Percentiles rank a stretch among this genome's conserved stretches.
These are phyloP conservation scores for Grallaria varia DNA, from an alignment of 2,113 vertebrate genomes.

Conservation along the genomic window DNA sequence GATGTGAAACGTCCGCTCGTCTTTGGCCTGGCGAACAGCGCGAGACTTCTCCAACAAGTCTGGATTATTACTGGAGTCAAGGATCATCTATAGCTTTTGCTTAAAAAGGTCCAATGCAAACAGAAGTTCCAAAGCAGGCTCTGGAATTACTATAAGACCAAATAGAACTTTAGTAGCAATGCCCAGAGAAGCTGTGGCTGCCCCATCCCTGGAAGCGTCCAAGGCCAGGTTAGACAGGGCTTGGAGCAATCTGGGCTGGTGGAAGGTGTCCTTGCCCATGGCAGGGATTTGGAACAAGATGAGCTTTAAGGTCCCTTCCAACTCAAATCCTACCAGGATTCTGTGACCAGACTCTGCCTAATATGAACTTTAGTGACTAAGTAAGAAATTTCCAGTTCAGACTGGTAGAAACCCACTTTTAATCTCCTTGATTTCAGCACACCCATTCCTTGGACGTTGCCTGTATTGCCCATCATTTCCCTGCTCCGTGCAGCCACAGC, in stretches of 20 bases:
- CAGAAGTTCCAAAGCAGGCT: neutral
- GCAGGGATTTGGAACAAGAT: neutral
- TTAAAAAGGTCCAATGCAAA: neutral
- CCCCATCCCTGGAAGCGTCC: neutral
- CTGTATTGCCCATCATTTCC: neutral
- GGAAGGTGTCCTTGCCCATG: neutral
- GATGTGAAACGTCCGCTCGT: constrained; percentile 95
- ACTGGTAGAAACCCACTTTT: neutral
- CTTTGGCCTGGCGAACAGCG: constrained; percentile 96
- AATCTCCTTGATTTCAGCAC: neutral
- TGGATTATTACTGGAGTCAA: constrained; percentile 75
- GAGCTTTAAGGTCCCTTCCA: neutral
- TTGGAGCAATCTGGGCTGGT: neutral
- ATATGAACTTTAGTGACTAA: neutral
- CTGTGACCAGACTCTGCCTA: no score
- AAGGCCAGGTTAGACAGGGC: neutral
- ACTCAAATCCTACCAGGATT: neutral
- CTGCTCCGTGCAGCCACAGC: neutral
- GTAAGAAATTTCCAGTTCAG: neutral
- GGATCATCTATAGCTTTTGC: neutral
- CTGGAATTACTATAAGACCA: neutral
- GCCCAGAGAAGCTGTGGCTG: neutral
- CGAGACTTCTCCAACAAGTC: constrained; percentile 97
- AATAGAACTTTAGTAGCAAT: fast-evolving
- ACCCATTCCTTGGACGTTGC: neutral